Conservation (phyloP, 2,797 vertebrate species). For the Mastacembelus armatus region DNA sequence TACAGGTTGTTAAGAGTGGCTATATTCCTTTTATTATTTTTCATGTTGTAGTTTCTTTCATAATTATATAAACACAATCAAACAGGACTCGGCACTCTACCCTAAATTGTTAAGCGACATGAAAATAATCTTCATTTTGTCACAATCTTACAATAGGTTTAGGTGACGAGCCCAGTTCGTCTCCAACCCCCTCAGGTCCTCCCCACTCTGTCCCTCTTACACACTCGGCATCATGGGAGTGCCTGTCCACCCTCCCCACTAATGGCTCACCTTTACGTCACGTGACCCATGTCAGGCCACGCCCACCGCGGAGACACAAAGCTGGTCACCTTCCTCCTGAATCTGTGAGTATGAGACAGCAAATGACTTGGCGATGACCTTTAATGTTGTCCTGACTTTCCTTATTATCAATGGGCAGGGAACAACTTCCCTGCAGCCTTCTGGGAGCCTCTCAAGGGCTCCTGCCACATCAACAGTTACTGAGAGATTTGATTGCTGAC, state of each 20-base stretch:
- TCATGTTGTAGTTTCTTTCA: background rate
- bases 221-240: conserved; percentile 90
- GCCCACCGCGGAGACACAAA: conserved; percentile 87
- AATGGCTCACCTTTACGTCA: conserved; percentile 90
- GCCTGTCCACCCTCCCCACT: conserved; percentile 89
- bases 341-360: conserved; percentile 76
- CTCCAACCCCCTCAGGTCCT: conserved; percentile 81
- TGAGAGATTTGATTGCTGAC: background rate
- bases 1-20: background rate
- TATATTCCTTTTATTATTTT: background rate
- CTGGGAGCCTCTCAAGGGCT: background rate
- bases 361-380: background rate
- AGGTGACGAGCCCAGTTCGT: conserved; percentile 79
- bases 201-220: conserved; percentile 80
- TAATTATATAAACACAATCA: background rate
- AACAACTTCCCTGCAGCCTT: background rate
- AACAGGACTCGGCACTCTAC: background rate
- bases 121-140: background rate
- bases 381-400: no score
- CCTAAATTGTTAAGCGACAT: background rate
- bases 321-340: conserved; percentile 78
- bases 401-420: background rate
- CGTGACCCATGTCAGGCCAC: conserved; percentile 89
- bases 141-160: conserved; percentile 61
- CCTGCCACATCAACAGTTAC: background rate